These are phyloP conservation scores for Pao palembangensis DNA, from an alignment of 2,113 vertebrate genomes.

Conservation along the genomic window DNA sequence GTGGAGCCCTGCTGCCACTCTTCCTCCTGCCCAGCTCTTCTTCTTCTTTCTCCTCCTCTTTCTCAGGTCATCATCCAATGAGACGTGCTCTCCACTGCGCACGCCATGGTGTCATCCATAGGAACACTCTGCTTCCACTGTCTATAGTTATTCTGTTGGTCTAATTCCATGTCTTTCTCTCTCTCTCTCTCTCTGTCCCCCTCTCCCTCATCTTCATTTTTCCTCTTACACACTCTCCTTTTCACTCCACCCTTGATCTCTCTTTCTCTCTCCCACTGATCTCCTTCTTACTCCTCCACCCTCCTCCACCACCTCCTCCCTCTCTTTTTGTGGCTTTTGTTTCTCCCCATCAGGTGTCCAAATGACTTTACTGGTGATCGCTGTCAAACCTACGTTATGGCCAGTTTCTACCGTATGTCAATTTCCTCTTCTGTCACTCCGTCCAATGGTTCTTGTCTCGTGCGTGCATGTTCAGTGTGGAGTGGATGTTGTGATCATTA, in stretches of 20 bases:
- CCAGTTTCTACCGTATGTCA: conserved; percentile 99
- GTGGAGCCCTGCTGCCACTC: conserved; percentile 50
- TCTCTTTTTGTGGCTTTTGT: conserved; percentile 76
- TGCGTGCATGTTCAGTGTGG: conserved; percentile 65
- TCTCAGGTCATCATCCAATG: conserved; percentile 66
- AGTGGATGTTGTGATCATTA: conserved; percentile 33
- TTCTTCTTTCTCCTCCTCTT: conserved; percentile 46
- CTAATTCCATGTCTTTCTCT: conserved; percentile 78
- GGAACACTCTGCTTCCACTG: conserved; percentile 73
- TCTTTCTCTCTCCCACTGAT: conserved; percentile 17
- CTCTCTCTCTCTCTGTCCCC: conserved; percentile 30
- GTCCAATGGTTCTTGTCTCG: conserved; percentile 67
- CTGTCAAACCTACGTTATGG: conserved; percentile 99
- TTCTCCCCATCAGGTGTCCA: conserved; percentile 94
- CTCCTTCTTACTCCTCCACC: conserved; percentile 76
- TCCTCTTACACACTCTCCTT: conserved; percentile 42
- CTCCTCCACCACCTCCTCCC: conserved; percentile 67
- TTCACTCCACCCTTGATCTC: conserved; percentile 42
- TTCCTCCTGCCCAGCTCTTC: conserved; percentile 15
- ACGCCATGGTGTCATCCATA: conserved; percentile 65
- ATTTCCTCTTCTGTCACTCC: conserved; percentile 86
- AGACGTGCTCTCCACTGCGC: conserved; percentile 53
- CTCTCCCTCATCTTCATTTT: conserved; percentile 20
- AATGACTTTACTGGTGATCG: conserved; percentile 99
- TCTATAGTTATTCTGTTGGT: conserved; percentile 71